Conservation (phyloP, 2,113 vertebrate genomes). For the Leptocoma aspasia region DNA sequence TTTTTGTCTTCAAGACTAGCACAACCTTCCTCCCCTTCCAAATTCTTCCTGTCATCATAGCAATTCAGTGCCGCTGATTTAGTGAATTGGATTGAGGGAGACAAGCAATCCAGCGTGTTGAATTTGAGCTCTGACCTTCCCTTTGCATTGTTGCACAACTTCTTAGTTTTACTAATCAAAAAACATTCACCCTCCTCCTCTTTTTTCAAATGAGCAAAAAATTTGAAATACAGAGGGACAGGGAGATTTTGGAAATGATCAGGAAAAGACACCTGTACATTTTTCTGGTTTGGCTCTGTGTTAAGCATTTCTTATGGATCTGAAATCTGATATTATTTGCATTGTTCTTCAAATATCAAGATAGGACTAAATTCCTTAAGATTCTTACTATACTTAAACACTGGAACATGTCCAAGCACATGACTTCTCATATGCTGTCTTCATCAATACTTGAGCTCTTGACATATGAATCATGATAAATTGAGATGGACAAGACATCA, state of each 20-base stretch:
- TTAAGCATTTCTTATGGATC: neutral
- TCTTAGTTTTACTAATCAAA: conserved; percentile 46
- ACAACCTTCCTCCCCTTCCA: conserved; percentile 21
- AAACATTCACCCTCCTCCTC: neutral
- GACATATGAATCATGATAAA: conserved; percentile 54
- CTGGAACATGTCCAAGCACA: conserved; percentile 57
- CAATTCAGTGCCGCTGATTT: conserved; percentile 43
- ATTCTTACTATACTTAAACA: conserved; percentile 40
- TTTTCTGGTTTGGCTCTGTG: conserved; percentile 34
- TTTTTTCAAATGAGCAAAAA: conserved; percentile 26
- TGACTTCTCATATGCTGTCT: conserved; percentile 64
- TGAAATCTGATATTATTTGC: conserved; percentile 49
- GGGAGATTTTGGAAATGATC: conserved; percentile 40
- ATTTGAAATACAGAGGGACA: neutral
- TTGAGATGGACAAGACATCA: conserved; percentile 73
- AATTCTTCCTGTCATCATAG: conserved; percentile 59
- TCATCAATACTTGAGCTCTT: conserved; percentile 58
- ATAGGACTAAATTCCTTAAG: conserved; percentile 55
- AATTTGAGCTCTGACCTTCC: conserved; percentile 43
- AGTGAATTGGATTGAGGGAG: conserved; percentile 56
- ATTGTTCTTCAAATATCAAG: conserved; percentile 49
- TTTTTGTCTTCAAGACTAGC: conserved; percentile 34
- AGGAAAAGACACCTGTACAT: conserved; percentile 50
- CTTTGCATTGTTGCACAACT: conserved; percentile 36
- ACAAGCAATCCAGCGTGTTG: conserved; percentile 53